phyloP scores from a whole-genome alignment of 2,888 invertebrate species.

The Mellilla xanthometata region DNA sequence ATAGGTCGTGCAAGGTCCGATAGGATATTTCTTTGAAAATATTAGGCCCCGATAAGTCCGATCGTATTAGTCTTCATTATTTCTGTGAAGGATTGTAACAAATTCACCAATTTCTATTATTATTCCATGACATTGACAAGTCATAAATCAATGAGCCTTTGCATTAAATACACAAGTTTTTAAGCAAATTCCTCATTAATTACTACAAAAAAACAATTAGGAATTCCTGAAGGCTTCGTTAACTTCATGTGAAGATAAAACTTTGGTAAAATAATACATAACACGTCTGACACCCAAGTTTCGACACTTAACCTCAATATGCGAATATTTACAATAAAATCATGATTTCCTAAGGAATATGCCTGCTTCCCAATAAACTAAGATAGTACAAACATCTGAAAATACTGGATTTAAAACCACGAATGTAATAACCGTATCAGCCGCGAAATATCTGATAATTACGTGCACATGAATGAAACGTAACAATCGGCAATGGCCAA shows the following conservation, averaged over 20 bases:
- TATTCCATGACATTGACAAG: slow-evolving; percentile 55
- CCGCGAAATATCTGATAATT: slow-evolving; percentile 34
- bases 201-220: not conserved
- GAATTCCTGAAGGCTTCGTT: not conserved
- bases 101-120: not conserved
- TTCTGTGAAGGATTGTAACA: not conserved
- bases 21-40: slow-evolving; percentile 1
- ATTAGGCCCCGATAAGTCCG: not conserved
- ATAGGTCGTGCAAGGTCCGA: slow-evolving; percentile 12
- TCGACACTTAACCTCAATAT: slow-evolving; percentile 78
- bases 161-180: slow-evolving; percentile 27
- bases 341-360: slow-evolving; percentile 33
- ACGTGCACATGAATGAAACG: slow-evolving; percentile 76
- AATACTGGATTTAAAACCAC: slow-evolving; percentile 8
- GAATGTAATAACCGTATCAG: slow-evolving; percentile 13
- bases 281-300: slow-evolving; percentile 54
- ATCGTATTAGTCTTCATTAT: not conserved
- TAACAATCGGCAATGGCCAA: slow-evolving; percentile 78
- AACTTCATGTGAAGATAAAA: not conserved
- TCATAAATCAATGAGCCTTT: slow-evolving; percentile 51
- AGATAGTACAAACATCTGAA: slow-evolving; percentile 9
- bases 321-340: slow-evolving; percentile 53
- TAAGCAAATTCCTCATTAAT: not conserved
- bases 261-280: slow-evolving; percentile 31
- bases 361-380: not conserved